Percentiles rank a stretch among this genome's conserved stretches.
These are phyloP conservation scores for Erpornis zantholeuca DNA, from an alignment of 2,113 vertebrate species.

Conservation along the genomic window DNA sequence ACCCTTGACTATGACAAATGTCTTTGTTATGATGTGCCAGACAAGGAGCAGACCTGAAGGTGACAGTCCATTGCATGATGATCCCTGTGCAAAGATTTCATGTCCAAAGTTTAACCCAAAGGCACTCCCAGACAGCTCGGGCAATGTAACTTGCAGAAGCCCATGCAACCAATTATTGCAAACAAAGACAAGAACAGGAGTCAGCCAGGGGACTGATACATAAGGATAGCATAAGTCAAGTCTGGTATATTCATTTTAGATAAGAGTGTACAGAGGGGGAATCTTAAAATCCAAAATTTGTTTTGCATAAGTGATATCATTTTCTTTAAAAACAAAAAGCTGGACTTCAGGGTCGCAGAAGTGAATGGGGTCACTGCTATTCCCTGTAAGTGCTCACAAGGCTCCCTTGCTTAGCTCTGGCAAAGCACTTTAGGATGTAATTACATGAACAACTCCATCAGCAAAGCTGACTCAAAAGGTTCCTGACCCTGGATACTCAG, in stretches of 20 bases:
- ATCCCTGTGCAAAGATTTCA: background rate
- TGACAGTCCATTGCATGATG: slow-evolving; percentile 1
- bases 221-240: background rate
- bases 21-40: background rate
- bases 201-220: background rate
- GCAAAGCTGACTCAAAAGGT: slow-evolving; percentile 63
- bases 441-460: slow-evolving; percentile 66
- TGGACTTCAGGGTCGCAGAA: background rate
- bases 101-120: slow-evolving; percentile 13
- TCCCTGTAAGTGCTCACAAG: slow-evolving; percentile 25
- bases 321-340: slow-evolving; percentile 33
- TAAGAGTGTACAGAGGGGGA: background rate
- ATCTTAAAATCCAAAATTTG: background rate
- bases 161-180: background rate
- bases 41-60: slow-evolving; percentile 23
- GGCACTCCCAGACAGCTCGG: background rate
- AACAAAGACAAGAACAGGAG: background rate
- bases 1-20: background rate
- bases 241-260: background rate
- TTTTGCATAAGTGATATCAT: background rate
- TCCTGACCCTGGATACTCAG: slow-evolving; percentile 56
- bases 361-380: slow-evolving; percentile 2
- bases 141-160: background rate
- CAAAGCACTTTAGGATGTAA: slow-evolving; percentile 59
- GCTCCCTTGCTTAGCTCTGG: background rate